phyloP scores from a whole-genome alignment of 2,797 vertebrate species.

The Fringilla coelebs region DNA sequence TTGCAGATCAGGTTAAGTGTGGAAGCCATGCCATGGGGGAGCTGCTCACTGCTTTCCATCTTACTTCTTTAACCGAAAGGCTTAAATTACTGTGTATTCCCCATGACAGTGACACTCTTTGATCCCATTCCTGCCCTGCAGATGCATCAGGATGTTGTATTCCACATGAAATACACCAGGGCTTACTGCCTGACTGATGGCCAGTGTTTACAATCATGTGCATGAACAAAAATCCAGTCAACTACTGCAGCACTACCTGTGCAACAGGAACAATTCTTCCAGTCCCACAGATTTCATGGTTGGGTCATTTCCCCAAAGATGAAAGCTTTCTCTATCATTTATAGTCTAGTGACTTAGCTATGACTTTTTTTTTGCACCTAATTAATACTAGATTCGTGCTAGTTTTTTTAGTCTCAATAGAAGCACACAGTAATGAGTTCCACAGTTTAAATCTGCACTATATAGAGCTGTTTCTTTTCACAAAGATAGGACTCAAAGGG shows the following conservation, averaged over 20 bases:
- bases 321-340: background rate
- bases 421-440: background rate
- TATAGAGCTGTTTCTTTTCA: background rate
- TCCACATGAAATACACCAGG: background rate
- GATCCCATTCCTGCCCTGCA: background rate
- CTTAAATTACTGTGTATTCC: background rate
- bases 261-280: background rate
- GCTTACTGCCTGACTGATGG: background rate
- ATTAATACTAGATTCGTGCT: background rate
- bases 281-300: background rate
- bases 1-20: background rate
- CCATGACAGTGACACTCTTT: background rate
- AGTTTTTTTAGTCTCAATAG: background rate
- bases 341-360: background rate
- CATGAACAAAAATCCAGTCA: background rate
- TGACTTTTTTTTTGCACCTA: background rate
- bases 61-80: background rate
- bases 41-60: background rate
- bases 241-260: background rate
- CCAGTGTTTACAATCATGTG: background rate
- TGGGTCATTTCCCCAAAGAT: background rate
- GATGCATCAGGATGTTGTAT: fast-evolving
- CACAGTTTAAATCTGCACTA: background rate
- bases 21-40: background rate
- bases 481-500: background rate